Evolutionary conservation across 2,797 vertebrate genomes (phyloP).

Genomic region (Emydoidea blandingii): DNA sequence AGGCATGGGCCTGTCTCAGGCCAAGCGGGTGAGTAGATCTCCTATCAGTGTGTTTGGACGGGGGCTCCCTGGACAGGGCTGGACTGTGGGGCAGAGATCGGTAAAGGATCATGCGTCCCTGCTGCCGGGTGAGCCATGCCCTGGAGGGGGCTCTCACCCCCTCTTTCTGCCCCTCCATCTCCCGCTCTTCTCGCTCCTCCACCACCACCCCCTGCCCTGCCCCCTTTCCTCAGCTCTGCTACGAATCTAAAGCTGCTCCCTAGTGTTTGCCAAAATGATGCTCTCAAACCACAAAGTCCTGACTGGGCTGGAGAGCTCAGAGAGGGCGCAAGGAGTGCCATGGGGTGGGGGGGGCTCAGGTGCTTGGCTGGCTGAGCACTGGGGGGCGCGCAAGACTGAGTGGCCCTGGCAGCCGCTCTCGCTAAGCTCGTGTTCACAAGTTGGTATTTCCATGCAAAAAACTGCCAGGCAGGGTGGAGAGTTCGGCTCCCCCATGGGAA

Average conservation of each 20-base stretch:
- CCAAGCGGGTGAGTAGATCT: slow-evolving; percentile 20
- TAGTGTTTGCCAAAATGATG: background rate
- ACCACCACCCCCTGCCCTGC: background rate
- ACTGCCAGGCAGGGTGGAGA: background rate
- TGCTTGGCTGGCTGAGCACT: background rate
- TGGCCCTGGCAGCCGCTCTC: background rate
- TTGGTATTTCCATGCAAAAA: background rate
- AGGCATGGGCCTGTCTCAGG: slow-evolving; percentile 8
- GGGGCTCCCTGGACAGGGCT: background rate
- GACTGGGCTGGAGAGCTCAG: background rate
- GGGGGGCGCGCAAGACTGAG: background rate
- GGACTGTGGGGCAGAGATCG: background rate
- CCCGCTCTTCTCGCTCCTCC: background rate
- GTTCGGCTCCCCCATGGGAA: background rate
- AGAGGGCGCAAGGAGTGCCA: background rate
- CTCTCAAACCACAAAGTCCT: background rate
- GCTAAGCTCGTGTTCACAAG: background rate
- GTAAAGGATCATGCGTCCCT: background rate
- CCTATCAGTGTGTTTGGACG: background rate
- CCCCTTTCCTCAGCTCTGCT: background rate
- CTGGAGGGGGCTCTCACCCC: background rate
- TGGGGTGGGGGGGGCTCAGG: background rate
- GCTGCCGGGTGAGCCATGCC: no score
- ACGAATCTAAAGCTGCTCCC: background rate
- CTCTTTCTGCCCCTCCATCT: background rate